These are phyloP conservation scores for Geotrupes spiniger DNA, from an alignment of 2,888 invertebrate genomes.

Conservation along the genomic window DNA sequence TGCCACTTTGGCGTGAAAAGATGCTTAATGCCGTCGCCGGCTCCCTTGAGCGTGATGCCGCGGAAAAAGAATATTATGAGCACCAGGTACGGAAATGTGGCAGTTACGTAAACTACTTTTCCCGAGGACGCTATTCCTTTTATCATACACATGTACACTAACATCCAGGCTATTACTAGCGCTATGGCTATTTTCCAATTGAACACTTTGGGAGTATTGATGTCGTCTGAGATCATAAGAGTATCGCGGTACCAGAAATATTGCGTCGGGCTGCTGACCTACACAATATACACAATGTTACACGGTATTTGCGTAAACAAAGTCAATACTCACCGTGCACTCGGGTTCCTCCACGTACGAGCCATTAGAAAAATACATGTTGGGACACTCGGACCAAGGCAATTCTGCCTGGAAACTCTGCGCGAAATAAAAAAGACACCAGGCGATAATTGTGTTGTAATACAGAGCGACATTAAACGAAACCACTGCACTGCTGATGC, in stretches of 20 bases:
- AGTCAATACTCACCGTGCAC: slow-evolving; percentile 65
- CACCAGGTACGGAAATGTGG: slow-evolving; percentile 94
- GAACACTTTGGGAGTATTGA: slow-evolving; percentile 80
- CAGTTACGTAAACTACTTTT: slow-evolving; percentile 94
- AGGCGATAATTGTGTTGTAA: slow-evolving; percentile 97
- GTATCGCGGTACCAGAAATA: slow-evolving; percentile 96
- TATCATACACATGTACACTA: slow-evolving; percentile 96
- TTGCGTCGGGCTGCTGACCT: slow-evolving; percentile 87
- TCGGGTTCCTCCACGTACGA: slow-evolving; percentile 78
- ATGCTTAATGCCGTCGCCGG: slow-evolving; percentile 77
- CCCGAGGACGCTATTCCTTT: slow-evolving; percentile 97
- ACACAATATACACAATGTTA: slow-evolving; percentile 33
- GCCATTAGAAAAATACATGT: slow-evolving; percentile 73
- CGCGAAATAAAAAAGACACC: slow-evolving; percentile 94
- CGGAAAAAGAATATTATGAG: slow-evolving; percentile 94
- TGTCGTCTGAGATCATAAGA: slow-evolving; percentile 84
- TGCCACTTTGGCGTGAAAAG: slow-evolving; percentile 93
- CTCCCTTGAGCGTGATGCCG: slow-evolving; percentile 85
- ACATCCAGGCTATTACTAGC: slow-evolving; percentile 85
- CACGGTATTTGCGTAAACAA: slow-evolving; percentile 5
- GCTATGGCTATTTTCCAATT: slow-evolving; percentile 91
- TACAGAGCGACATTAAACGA: slow-evolving; percentile 95
- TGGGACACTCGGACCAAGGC: slow-evolving; percentile 91
- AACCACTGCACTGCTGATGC: slow-evolving; percentile 92
- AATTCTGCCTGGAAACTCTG: slow-evolving; percentile 89